These are phyloP conservation scores for Ylistrum balloti DNA, from an alignment of 1,140 invertebrate genomes.

Conservation along the genomic window DNA sequence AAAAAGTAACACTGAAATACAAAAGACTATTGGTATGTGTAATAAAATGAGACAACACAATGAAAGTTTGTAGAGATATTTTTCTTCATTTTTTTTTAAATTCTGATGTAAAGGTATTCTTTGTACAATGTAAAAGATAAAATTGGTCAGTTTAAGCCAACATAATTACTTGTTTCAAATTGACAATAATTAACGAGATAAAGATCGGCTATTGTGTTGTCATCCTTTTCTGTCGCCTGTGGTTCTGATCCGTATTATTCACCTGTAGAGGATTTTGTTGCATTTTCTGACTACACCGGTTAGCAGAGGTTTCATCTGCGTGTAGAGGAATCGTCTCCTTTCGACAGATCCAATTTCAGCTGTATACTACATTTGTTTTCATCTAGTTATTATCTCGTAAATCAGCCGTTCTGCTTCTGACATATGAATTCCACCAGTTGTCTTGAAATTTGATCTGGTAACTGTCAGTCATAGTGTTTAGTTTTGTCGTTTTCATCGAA, in stretches of 20 bases:
- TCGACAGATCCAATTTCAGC: not conserved
- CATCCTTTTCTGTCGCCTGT: not conserved
- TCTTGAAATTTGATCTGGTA: not conserved
- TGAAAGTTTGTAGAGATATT: no score
- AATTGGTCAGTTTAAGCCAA: no score
- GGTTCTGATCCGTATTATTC: not conserved
- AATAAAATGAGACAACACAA: no score
- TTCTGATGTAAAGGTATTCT: no score
- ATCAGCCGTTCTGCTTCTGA: not conserved
- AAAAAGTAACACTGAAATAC: no score
- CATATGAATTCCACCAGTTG: not conserved
- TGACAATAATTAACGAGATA: not conserved
- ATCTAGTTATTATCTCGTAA: conserved; percentile 20
- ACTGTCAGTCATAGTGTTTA: conserved; percentile 21
- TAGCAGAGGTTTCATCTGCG: not conserved
- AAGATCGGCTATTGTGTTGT: not conserved
- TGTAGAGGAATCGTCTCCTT: not conserved
- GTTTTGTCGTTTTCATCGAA: conserved; percentile 34
- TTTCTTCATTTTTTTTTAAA: no score
- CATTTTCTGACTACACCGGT: not conserved
- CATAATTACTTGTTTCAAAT: not conserved
- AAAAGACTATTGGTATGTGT: no score
- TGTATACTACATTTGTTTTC: conserved; percentile 21
- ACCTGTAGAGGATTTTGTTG: not conserved
- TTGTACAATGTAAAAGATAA: no score